phyloP scores from a whole-genome alignment of 2,113 vertebrate species.

The Scalopus aquaticus region DNA sequence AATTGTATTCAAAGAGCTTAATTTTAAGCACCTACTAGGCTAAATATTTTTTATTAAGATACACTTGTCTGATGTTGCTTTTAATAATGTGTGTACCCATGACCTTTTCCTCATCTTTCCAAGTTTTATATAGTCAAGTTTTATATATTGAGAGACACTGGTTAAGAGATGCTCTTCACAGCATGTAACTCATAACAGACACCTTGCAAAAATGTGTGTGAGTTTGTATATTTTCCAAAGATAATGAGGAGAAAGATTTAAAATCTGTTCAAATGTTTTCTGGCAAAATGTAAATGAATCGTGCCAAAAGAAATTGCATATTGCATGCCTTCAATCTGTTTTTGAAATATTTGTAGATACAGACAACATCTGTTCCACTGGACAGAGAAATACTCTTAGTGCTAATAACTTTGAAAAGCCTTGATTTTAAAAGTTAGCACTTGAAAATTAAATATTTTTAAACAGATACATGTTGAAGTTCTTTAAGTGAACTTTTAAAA shows the following conservation, averaged over 20 bases:
- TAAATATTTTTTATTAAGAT: slow-evolving; percentile 64
- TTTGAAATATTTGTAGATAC: slow-evolving; percentile 68
- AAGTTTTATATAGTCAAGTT: slow-evolving; percentile 60
- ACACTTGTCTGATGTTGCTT: slow-evolving; percentile 25
- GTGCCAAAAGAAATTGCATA: slow-evolving; percentile 61
- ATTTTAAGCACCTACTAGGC: neutral
- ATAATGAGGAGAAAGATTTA: slow-evolving; percentile 73
- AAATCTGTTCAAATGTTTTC: slow-evolving; percentile 75
- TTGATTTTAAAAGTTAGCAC: slow-evolving; percentile 63
- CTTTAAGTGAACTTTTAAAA: slow-evolving; percentile 12
- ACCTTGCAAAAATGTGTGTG: slow-evolving; percentile 71
- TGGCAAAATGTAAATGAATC: slow-evolving; percentile 71
- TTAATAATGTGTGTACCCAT: slow-evolving; percentile 56
- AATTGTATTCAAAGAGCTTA: slow-evolving; percentile 42
- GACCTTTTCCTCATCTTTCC: slow-evolving; percentile 59
- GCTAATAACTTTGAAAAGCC: slow-evolving; percentile 61
- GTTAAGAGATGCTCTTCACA: slow-evolving; percentile 65
- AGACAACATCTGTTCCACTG: slow-evolving; percentile 68
- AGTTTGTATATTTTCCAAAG: slow-evolving; percentile 78
- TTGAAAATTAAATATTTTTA: slow-evolving; percentile 72
- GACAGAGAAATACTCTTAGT: slow-evolving; percentile 51
- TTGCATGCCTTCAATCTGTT: slow-evolving; percentile 69
- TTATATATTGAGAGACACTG: slow-evolving; percentile 54
- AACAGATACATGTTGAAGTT: slow-evolving; percentile 55
- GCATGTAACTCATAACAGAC: slow-evolving; percentile 58